These are phyloP conservation scores for Mareca strepera DNA, from an alignment of 2,797 vertebrate species.

Conservation along the genomic window DNA sequence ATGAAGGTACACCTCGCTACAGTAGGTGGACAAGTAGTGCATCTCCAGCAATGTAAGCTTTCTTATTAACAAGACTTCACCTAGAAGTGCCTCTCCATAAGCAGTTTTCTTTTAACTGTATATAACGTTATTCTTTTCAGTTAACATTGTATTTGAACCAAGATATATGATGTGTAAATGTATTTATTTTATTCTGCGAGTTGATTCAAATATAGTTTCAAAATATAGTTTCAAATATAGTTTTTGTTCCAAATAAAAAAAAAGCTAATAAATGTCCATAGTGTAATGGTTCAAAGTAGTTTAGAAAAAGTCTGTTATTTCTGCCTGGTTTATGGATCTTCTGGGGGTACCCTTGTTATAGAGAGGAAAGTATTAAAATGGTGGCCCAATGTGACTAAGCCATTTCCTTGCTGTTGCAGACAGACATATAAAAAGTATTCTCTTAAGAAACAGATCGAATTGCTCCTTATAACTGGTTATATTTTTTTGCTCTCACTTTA, in stretches of 20 bases:
- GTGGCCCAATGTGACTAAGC: background rate
- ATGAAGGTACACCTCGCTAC: slow-evolving; percentile 23
- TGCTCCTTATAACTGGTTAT: background rate
- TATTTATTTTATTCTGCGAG: background rate
- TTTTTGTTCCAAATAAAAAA: background rate
- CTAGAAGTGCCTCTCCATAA: background rate
- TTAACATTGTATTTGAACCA: background rate
- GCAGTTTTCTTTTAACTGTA: background rate
- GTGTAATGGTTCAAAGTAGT: background rate
- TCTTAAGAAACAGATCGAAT: background rate
- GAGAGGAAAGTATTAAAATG: background rate
- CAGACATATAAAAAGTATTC: background rate
- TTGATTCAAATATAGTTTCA: background rate
- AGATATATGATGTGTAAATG: background rate
- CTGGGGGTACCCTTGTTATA: background rate
- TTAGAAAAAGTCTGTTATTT: background rate
- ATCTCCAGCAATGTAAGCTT: slow-evolving; percentile 44
- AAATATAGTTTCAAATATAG: background rate
- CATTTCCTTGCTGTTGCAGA: background rate
- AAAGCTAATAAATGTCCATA: background rate
- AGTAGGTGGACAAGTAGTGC: slow-evolving; percentile 46
- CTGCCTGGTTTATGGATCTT: background rate
- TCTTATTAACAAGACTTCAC: background rate
- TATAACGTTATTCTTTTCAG: background rate
- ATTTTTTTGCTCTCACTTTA: background rate